Evolutionary conservation across 1,140 invertebrate species (phyloP).

Genomic region (Drosophila mauritiana): DNA sequence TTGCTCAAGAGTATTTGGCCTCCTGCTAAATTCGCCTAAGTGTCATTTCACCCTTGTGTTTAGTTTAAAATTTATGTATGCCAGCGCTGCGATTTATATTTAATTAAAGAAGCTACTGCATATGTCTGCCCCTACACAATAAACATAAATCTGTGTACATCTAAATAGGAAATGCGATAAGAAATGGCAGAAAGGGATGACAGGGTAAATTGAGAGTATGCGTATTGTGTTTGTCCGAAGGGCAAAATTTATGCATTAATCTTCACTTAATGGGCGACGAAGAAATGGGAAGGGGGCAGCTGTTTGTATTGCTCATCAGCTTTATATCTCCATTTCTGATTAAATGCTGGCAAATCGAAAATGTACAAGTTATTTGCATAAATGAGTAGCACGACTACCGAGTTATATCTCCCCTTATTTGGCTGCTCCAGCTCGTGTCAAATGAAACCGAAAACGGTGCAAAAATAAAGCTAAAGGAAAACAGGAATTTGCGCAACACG

Average conservation of each 20-base stretch:
- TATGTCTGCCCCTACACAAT: constrained; percentile 12
- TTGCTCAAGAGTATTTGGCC: background rate
- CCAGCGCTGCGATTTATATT: constrained; percentile 72
- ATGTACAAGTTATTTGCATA: constrained; percentile 73
- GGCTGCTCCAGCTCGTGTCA: constrained; percentile 5
- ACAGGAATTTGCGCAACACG: constrained; percentile 21
- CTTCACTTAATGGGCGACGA: constrained; percentile 47
- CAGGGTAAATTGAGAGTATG: constrained; percentile 10
- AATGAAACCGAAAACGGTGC: constrained; percentile 33
- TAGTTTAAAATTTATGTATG: constrained; percentile 69
- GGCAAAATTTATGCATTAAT: constrained; percentile 78
- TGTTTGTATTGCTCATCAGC: constrained; percentile 30
- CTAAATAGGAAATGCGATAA: constrained; percentile 76
- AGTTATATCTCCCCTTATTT: background rate
- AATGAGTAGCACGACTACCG: constrained; percentile 36
- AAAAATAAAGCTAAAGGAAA: constrained; percentile 15
- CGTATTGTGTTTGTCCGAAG: constrained; percentile 36
- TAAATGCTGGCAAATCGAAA: constrained; percentile 65
- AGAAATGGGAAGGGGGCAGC: constrained; percentile 9
- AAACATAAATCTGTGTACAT: constrained; percentile 27
- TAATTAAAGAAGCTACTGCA: constrained; percentile 68
- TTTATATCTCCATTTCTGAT: constrained; percentile 46
- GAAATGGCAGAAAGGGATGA: constrained; percentile 47
- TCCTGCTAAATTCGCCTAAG: background rate
- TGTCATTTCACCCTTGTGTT: constrained; percentile 2